These are phyloP conservation scores for Rhingia rostrata DNA, from an alignment of 2,888 invertebrate species.

Conservation along the genomic window DNA sequence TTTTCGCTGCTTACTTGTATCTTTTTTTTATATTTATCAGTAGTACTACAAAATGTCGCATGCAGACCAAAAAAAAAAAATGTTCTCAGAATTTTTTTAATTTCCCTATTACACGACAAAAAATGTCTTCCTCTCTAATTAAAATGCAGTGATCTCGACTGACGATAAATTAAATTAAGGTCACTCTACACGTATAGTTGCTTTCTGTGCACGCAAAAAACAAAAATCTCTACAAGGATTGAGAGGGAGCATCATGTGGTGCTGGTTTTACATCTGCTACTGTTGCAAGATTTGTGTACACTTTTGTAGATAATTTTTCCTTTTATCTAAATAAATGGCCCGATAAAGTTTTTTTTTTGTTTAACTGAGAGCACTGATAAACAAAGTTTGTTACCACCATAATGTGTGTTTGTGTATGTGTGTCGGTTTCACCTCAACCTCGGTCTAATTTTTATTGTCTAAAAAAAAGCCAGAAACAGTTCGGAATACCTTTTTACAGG, in stretches of 20 bases:
- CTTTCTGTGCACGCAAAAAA: no score
- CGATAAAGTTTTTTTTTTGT: no score
- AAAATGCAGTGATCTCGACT: slow-evolving; percentile 9
- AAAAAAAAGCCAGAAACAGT: neutral
- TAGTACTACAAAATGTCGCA: no score
- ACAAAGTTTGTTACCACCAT: neutral
- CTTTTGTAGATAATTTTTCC: no score
- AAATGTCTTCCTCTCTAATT: neutral
- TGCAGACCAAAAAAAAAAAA: neutral
- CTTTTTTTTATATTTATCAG: neutral
- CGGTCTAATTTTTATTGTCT: neutral
- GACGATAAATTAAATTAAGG: slow-evolving; percentile 2
- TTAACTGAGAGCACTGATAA: neutral
- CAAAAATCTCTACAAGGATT: no score
- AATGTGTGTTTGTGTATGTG: neutral
- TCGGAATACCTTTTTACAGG: neutral
- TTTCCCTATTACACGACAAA: slow-evolving; percentile 1
- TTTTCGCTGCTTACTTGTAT: neutral
- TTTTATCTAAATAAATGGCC: no score
- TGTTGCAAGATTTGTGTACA: no score
- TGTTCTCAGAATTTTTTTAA: neutral
- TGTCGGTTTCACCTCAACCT: neutral
- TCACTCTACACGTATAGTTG: no score
- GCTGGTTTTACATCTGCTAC: no score
- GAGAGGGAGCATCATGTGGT: no score